A percentile compares a stretch with the other conserved stretches of the same genome.
Evolutionary conservation across 2,797 vertebrate species (phyloP).

Genomic region (Micromesistius poutassou): DNA sequence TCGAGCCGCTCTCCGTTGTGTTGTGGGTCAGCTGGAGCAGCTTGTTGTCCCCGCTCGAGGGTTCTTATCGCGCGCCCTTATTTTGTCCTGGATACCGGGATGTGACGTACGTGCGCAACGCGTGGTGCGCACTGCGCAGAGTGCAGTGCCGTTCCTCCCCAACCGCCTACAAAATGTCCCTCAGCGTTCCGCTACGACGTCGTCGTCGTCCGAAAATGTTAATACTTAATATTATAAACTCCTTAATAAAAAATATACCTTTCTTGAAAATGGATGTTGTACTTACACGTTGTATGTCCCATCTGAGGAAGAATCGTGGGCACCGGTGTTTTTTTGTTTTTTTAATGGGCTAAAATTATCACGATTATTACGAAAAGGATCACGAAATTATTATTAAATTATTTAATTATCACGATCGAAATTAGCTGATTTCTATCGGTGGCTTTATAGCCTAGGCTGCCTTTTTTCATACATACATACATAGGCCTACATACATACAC

Average conservation of each 20-base stretch:
- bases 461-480: no score
- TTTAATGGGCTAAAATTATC: no score
- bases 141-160: no score
- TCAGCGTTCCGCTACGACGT: background rate
- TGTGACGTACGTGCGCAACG: slow-evolving; percentile 56
- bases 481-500: no score
- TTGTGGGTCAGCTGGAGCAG: slow-evolving; percentile 31
- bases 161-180: background rate
- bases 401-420: no score
- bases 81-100: slow-evolving; percentile 19
- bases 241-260: background rate
- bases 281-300: background rate
- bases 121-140: background rate
- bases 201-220: background rate
- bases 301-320: no score
- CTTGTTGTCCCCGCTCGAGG: slow-evolving; percentile 56
- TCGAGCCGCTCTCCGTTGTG: background rate
- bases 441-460: no score
- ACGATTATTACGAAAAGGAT: no score
- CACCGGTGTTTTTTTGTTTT: background rate
- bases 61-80: slow-evolving; percentile 79
- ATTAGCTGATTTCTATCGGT: no score
- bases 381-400: no score
- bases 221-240: background rate
- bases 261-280: background rate